Evolutionary conservation across 2,113 vertebrate genomes (phyloP), one percentile per base, ranked within the genome.

Genomic region (Fukomys damarensis): DNA sequence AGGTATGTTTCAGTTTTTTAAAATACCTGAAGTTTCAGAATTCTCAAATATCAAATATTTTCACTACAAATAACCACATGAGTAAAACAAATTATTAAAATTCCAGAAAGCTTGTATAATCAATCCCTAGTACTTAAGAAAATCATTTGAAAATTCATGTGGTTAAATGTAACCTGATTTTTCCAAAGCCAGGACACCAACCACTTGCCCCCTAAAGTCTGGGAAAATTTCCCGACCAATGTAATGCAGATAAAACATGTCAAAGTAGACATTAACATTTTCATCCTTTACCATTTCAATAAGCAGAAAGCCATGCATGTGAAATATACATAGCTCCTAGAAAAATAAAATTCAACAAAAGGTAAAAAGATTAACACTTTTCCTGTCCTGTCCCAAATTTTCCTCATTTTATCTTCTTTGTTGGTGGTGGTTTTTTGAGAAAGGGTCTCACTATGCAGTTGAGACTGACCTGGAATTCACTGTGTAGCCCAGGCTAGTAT

Each of bases 1-100:
- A 92, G 35, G 7, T 70, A 84, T 1, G 5, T 26, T 92, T 89
- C 43, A 11, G 32, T 87, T 96, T 91, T 83, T 82, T 91, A 88
- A 88, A 94, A 76, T 9, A 84, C 43, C 72, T 91, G 82, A 11
- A 95, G 89, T 79, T 93, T 79, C 49, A 70, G 22, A 95, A 91
- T 83, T 96, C 35, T 65, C 85, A 92, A 95, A 87, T 72, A 85
- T 10, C 35, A 93, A 77, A 35, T 35, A 70, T 91, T 83, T 94
- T 92, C n/a, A 90, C 32, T 90, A n/a, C 56, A 83, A 79, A 68
- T 76, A 89, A 91, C 11, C 58, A 68, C 35, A 96, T 76, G 80
- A 88, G 38, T 91, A 79, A 98, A 92, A 83, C 14, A 43, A 94
- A 91, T 89, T 88, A 91, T 38, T 88, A 92, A 96, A 96, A 94